Percentiles rank a stretch among this genome's conserved stretches.
These are phyloP conservation scores for Drosophila longiperda DNA, from an alignment of 2,888 invertebrate species.

Conservation along the genomic window DNA sequence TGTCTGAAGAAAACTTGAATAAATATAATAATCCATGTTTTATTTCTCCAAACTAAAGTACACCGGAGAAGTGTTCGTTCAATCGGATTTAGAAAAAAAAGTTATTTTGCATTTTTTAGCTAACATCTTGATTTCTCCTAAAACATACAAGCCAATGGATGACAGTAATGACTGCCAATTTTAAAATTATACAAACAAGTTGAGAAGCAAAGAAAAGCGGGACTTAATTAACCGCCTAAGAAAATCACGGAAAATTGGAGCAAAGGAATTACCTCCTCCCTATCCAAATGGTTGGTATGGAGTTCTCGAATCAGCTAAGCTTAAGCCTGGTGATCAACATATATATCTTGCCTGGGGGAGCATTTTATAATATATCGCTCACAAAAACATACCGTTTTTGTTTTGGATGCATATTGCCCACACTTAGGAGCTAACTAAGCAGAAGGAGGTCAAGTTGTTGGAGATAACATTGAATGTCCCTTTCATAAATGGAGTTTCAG, in stretches of 20 bases:
- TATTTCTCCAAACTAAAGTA: no score
- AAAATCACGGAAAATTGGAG: conserved; percentile 87
- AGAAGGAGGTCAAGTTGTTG: conserved; percentile 91
- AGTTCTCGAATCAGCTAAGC: conserved; percentile 88
- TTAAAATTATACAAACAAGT: conserved; percentile 17
- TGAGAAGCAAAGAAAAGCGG: conserved; percentile 47
- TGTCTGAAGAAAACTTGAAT: not conserved
- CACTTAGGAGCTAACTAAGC: conserved; percentile 95
- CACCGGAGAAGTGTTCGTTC: not conserved
- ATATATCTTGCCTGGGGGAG: conserved; percentile 89
- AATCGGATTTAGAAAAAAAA: not conserved
- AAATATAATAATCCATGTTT: not conserved
- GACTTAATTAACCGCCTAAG: conserved; percentile 85
- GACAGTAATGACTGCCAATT: conserved; percentile 61
- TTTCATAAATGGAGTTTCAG: conserved; percentile 95
- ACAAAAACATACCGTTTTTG: conserved; percentile 87
- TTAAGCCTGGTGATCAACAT: conserved; percentile 87
- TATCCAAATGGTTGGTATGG: conserved; percentile 97
- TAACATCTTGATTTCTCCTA: not conserved
- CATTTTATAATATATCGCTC: conserved; percentile 90
- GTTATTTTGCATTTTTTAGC: not conserved
- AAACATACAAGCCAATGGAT: conserved; percentile 59
- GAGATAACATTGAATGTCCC: conserved; percentile 93
- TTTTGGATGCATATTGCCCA: conserved; percentile 95
- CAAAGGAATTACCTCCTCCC: conserved; percentile 89